Evolutionary conservation across 2,113 vertebrate genomes (phyloP).

Genomic region (Pomatorhinus ruficollis): DNA sequence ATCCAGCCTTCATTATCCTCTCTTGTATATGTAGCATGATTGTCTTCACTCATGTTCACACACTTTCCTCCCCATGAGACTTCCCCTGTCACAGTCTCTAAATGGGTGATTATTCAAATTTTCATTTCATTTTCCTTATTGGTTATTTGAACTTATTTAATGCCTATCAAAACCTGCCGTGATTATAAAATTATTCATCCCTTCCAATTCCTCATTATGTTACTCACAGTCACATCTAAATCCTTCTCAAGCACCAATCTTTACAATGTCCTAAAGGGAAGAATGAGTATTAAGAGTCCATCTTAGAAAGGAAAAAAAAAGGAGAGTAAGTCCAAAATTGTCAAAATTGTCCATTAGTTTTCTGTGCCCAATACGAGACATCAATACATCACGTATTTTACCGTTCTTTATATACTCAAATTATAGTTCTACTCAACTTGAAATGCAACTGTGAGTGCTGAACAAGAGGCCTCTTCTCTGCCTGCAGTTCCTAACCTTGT

Average conservation of each 20-base stretch:
- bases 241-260: not conserved
- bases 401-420: not conserved
- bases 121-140: not conserved
- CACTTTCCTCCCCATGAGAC: not conserved
- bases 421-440: not conserved
- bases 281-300: not conserved
- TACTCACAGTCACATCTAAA: not conserved
- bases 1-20: not conserved
- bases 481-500: not conserved
- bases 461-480: not conserved
- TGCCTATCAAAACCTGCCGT: not conserved
- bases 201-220: not conserved
- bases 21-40: not conserved
- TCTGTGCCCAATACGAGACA: not conserved
- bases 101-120: constrained; percentile 10
- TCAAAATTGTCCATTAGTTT: constrained; percentile 13
- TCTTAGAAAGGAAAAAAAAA: not conserved
- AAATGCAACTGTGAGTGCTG: not conserved
- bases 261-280: not conserved
- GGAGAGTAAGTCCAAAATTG: not conserved
- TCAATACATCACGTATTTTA: not conserved
- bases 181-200: constrained; percentile 28
- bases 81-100: not conserved
- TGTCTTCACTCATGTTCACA: not conserved
- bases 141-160: constrained; percentile 1